Evolutionary conservation across 2,797 vertebrate genomes (phyloP).

Genomic region (Scomberomorus guttatus): DNA sequence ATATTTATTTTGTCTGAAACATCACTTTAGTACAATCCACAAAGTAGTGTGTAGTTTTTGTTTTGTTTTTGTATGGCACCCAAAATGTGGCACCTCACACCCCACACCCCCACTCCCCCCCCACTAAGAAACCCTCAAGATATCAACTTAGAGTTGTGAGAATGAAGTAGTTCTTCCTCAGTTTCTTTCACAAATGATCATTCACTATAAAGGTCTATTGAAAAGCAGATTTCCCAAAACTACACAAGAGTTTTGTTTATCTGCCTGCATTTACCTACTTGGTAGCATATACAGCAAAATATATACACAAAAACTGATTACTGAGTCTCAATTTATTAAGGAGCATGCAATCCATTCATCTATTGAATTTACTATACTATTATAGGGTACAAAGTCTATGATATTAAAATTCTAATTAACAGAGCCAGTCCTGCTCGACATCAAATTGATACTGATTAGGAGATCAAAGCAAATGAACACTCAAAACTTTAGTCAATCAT

Average conservation of each 20-base stretch:
- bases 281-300: too few species aligned
- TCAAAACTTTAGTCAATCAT: background rate
- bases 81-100: background rate
- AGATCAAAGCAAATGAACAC: background rate
- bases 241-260: background rate
- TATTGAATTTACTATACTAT: too few species aligned
- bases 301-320: background rate
- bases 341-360: background rate
- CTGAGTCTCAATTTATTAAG: background rate
- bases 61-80: too few species aligned
- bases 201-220: slow-evolving; percentile 12
- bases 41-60: too few species aligned
- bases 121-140: background rate
- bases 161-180: background rate
- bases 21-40: background rate
- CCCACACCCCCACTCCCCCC: too few species aligned
- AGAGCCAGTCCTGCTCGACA: background rate
- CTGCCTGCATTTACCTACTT: background rate
- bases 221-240: background rate
- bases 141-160: background rate
- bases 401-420: slow-evolving; percentile 20
- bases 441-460: slow-evolving; percentile 7
- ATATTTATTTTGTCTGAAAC: background rate
- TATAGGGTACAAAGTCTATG: background rate
- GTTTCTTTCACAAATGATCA: background rate